Evolutionary conservation across 2,113 vertebrate species (phyloP).

Genomic region (Pampusana beccarii): DNA sequence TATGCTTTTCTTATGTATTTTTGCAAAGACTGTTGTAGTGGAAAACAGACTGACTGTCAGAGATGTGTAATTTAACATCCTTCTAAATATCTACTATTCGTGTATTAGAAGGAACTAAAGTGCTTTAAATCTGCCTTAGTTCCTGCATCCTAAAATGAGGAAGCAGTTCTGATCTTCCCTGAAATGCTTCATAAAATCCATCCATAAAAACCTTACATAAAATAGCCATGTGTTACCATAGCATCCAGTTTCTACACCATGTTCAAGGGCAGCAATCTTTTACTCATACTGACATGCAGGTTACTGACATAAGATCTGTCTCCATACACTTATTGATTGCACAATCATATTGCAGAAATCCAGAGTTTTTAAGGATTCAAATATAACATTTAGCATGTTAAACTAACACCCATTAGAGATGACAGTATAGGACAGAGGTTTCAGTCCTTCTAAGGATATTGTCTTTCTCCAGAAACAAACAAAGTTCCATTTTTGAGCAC

Average conservation of each 20-base stretch:
- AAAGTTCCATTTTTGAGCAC: neutral
- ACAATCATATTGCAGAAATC: neutral
- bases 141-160: neutral
- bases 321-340: neutral
- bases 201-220: neutral
- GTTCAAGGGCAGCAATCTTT: neutral
- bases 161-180: neutral
- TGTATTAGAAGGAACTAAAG: neutral
- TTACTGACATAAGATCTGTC: neutral
- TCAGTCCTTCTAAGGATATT: neutral
- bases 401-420: neutral
- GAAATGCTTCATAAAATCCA: neutral
- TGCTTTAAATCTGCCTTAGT: neutral
- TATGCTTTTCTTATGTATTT: neutral
- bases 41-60: neutral
- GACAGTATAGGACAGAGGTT: neutral
- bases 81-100: neutral
- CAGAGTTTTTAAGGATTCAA: neutral
- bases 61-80: neutral
- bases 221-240: neutral
- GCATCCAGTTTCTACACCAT: neutral
- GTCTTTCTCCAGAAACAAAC: neutral
- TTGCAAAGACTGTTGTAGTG: neutral
- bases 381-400: neutral
- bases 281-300: neutral